A percentile compares a stretch with the other conserved stretches of the same genome.
phyloP scores from a whole-genome alignment of 2,797 vertebrate genomes.

The Sciurus vulgaris region DNA sequence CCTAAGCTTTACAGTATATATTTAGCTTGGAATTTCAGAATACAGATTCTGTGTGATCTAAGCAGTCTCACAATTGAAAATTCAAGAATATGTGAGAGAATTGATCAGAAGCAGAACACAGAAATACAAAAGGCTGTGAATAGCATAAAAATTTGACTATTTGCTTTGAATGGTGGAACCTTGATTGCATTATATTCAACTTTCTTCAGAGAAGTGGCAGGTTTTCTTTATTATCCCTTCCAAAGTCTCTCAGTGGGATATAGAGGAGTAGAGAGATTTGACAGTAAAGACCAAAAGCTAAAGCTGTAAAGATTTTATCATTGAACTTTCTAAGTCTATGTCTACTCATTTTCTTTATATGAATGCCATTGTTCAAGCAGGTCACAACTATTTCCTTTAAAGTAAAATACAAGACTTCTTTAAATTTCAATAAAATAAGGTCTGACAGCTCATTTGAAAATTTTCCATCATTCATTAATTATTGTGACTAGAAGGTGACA shows the following conservation, averaged over 20 bases:
- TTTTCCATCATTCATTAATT: constrained; percentile 56
- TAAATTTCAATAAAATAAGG: constrained; percentile 35
- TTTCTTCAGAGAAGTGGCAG: constrained; percentile 70
- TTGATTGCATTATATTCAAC: constrained; percentile 58
- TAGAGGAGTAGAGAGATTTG: constrained; percentile 62
- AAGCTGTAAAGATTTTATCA: constrained; percentile 73
- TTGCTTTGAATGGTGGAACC: constrained; percentile 59
- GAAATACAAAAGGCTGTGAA: neutral
- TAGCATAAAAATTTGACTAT: constrained; percentile 61
- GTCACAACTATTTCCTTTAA: constrained; percentile 56
- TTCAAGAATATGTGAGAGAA: constrained; percentile 2
- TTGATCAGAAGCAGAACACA: neutral
- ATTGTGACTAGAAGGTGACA: constrained; percentile 24
- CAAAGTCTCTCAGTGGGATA: constrained; percentile 47
- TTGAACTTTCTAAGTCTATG: neutral
- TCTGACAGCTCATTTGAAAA: constrained; percentile 41
- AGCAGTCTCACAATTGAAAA: constrained; percentile 67
- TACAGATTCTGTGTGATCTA: constrained; percentile 57
- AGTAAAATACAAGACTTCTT: constrained; percentile 33
- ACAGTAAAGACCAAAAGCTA: constrained; percentile 66
- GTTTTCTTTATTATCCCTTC: constrained; percentile 67
- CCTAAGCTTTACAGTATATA: constrained; percentile 39
- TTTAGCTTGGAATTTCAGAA: constrained; percentile 60
- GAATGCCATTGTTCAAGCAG: constrained; percentile 52
- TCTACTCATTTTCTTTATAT: constrained; percentile 62